phyloP scores from a whole-genome alignment of 2,113 vertebrate genomes.

The Grus americana region DNA sequence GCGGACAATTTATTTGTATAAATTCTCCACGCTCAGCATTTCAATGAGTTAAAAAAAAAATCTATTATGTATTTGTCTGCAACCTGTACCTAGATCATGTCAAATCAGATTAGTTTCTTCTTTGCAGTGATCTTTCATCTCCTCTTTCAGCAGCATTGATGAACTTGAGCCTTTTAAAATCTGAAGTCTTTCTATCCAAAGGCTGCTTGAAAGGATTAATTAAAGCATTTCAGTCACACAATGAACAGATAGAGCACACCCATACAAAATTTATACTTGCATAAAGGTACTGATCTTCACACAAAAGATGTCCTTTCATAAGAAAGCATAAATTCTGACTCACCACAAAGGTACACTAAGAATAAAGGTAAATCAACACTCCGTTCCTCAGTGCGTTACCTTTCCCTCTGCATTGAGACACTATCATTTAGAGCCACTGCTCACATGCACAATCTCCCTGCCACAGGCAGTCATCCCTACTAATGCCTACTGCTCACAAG shows the following conservation, averaged over 20 bases:
- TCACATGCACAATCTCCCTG: neutral
- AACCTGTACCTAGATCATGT: neutral
- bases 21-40: neutral
- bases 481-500: neutral
- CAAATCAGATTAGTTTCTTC: neutral
- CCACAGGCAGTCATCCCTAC: neutral
- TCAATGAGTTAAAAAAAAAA: neutral
- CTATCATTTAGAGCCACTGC: neutral
- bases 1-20: neutral
- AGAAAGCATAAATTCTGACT: neutral
- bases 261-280: neutral
- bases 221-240: neutral
- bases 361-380: neutral
- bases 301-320: neutral
- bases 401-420: neutral
- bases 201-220: neutral
- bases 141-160: neutral
- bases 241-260: neutral
- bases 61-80: neutral
- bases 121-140: neutral
- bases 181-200: neutral
- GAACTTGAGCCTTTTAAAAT: neutral
- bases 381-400: neutral
- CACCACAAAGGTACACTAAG: neutral
- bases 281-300: neutral